Conservation (phyloP, 2,888 invertebrate species). For the Mythimna lalbum region DNA sequence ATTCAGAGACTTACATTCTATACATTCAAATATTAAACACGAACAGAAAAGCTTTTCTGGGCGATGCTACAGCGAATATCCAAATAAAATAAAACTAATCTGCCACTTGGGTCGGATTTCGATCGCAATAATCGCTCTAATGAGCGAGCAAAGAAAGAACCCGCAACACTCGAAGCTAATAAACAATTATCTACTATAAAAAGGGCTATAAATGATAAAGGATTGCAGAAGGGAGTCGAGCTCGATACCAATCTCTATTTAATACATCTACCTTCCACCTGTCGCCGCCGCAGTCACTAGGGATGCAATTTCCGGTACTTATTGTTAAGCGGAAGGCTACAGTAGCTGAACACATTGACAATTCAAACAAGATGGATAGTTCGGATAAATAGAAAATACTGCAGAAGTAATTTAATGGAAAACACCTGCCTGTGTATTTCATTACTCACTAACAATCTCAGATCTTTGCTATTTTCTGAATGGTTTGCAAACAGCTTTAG, state of each 20-base stretch:
- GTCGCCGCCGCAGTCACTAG: conserved; percentile 54
- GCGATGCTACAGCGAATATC: background rate
- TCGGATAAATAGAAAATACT: conserved; percentile 57
- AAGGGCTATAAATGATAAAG: conserved; percentile 41
- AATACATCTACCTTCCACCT: conserved; percentile 60
- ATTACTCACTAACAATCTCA: conserved; percentile 35
- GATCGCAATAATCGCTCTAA: conserved; percentile 37
- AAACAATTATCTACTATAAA: conserved; percentile 31
- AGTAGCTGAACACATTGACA: conserved; percentile 54
- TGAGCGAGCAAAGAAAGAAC: conserved; percentile 16
- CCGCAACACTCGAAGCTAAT: conserved; percentile 6
- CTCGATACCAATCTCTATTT: conserved; percentile 51
- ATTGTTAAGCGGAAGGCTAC: conserved; percentile 59
- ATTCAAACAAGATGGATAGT: conserved; percentile 59
- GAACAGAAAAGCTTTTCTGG: background rate
- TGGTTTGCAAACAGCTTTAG: conserved; percentile 8
- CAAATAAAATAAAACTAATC: conserved; percentile 22
- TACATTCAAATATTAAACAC: background rate
- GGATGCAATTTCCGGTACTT: conserved; percentile 64
- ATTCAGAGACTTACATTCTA: background rate
- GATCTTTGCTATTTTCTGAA: conserved; percentile 17
- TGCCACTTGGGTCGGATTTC: conserved; percentile 16
- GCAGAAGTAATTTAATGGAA: conserved; percentile 34
- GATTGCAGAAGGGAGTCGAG: conserved; percentile 36
- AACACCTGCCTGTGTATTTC: conserved; percentile 34